These are phyloP conservation scores for Capitella teleta DNA, from an alignment of 1,140 invertebrate species.

Conservation along the genomic window DNA sequence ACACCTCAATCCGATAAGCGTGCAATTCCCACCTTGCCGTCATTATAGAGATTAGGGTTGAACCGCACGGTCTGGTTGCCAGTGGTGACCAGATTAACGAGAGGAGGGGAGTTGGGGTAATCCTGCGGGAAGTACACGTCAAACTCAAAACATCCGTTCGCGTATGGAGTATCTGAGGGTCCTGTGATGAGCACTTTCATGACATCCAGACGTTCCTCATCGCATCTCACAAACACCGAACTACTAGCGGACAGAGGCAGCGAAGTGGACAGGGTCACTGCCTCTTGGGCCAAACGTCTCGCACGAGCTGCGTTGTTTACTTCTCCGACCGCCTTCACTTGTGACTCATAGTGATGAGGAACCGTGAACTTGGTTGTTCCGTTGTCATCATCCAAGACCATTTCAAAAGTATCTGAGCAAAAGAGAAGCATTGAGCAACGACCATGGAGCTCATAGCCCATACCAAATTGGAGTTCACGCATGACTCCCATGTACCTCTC, in stretches of 20 bases:
- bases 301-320: constrained; percentile 69
- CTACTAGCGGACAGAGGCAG: constrained; percentile 86
- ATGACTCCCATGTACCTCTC: constrained; percentile 68
- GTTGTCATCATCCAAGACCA: constrained; percentile 66
- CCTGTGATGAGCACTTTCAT: constrained; percentile 89
- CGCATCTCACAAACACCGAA: constrained; percentile 90
- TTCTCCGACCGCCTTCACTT: constrained; percentile 73
- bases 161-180: constrained; percentile 44
- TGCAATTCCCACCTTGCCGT: constrained; percentile 58
- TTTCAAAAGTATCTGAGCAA: constrained; percentile 71
- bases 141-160: constrained; percentile 47
- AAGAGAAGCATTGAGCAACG: not conserved
- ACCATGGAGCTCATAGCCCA: too few relatives aligned
- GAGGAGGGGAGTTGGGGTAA: constrained; percentile 46
- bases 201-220: constrained; percentile 81
- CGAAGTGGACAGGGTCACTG: constrained; percentile 85
- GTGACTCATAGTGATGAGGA: constrained; percentile 83
- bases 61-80: constrained; percentile 86
- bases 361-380: constrained; percentile 71
- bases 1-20: too few relatives aligned
- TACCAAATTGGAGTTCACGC: constrained; percentile 78
- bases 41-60: constrained; percentile 95
- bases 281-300: constrained; percentile 86
- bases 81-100: constrained; percentile 87
- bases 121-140: constrained; percentile 46